Evolutionary conservation across 2,113 vertebrate genomes (phyloP), one percentile per base, ranked within the genome.

Genomic region (Brachirus orientalis): DNA sequence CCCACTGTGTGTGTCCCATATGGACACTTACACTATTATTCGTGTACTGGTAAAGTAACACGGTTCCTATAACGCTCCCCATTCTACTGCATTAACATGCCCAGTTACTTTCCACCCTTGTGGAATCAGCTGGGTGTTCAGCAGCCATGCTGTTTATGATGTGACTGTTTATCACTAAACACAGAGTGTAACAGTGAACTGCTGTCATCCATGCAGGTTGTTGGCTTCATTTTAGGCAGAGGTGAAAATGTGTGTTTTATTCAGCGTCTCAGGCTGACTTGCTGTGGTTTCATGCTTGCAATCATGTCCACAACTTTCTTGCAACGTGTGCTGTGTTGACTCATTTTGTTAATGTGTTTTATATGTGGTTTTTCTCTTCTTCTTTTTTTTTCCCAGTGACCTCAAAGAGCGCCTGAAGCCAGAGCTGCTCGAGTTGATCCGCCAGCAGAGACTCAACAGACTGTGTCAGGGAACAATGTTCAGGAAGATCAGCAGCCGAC

Each of bases 381-480:
- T 18, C 14, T 69, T 18, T 64, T 7, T 70, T 6, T 18, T 19
- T 65, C 10, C 4, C 87, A 99, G 98, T 58, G 96, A 98, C 41
- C 86, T 99, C 18, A 95, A 96, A 1, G 95, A 98, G 87, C 95
- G 94, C 28, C 89, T 99, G 81, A 97, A 98, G 87, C 96, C 97
- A 0, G 96, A 99, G 87, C 93, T 99, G 35, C 72, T 98, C 66
- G 93, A 93, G 78, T 82, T 99, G 89, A 96, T 99, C 84, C 94
- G 91, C 11, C 96, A 98, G 90, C 97, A 99, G 91, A 94, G 98
- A 44, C 90, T 99, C 79, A 95, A 96, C 84, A 91, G 94, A 5
- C 94, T 99, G 74, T 98, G 96, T 0, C 94, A 96, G 55, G 98
- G 98, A 47, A 98, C 96, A 0, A 94, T 96, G 70, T 99, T 99